Evolutionary conservation across 2,113 vertebrate genomes (phyloP).

Genomic region (Neodon shergylaensis): DNA sequence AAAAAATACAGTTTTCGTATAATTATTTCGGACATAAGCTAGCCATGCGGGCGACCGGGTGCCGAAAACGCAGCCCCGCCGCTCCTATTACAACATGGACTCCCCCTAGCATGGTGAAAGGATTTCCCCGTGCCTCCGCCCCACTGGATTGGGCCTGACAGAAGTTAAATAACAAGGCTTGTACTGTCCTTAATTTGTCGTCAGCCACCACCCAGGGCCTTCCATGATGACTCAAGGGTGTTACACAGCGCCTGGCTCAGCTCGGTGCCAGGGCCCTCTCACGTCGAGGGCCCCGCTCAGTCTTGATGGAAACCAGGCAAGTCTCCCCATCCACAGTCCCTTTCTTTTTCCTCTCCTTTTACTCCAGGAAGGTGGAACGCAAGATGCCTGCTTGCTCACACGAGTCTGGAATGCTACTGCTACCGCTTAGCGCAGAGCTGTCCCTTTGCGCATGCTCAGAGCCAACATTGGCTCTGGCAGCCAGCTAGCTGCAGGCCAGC

Average conservation of each 20-base stretch:
- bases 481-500: neutral
- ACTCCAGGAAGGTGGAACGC: neutral
- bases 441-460: neutral
- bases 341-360: neutral
- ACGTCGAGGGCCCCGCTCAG: neutral
- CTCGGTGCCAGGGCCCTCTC: neutral
- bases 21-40: too few species aligned
- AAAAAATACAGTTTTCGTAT: too few species aligned
- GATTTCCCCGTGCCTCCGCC: fast-evolving
- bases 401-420: neutral
- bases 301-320: neutral
- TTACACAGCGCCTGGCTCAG: neutral
- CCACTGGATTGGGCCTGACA: neutral
- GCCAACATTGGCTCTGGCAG: too few species aligned
- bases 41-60: too few species aligned
- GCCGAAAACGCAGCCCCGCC: too few species aligned
- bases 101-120: neutral
- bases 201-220: neutral
- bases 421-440: neutral
- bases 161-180: neutral
- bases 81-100: too few species aligned
- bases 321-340: neutral
- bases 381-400: fast-evolving
- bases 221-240: neutral
- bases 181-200: neutral